Evolutionary conservation across 1,140 invertebrate species (phyloP).

Genomic region (Nylanderia fulva): DNA sequence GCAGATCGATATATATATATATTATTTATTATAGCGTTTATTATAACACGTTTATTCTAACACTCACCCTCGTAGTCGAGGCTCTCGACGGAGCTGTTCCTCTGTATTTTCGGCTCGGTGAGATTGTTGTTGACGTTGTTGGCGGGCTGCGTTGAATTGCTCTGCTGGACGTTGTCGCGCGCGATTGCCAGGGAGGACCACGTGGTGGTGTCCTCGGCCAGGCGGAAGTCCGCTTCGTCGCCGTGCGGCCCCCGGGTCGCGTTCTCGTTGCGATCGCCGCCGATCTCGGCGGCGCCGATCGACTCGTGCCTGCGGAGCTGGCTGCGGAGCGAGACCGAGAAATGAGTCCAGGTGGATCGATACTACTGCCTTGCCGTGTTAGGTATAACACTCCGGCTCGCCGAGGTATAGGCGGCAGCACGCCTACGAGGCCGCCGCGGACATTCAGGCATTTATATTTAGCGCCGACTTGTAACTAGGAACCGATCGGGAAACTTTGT

Average conservation of each 20-base stretch:
- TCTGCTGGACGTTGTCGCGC: slow-evolving; percentile 76
- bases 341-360: slow-evolving; percentile 71
- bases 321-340: slow-evolving; percentile 73
- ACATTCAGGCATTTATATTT: slow-evolving; percentile 56
- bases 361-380: slow-evolving; percentile 61
- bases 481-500: slow-evolving; percentile 28
- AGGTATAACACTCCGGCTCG: slow-evolving; percentile 14
- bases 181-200: slow-evolving; percentile 82
- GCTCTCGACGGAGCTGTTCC: slow-evolving; percentile 83
- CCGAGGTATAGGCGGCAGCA: slow-evolving; percentile 20
- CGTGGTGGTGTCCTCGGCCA: slow-evolving; percentile 81
- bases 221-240: slow-evolving; percentile 77
- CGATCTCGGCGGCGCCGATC: slow-evolving; percentile 73
- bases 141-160: slow-evolving; percentile 32
- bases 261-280: slow-evolving; percentile 77
- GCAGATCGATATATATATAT: too few relatives aligned
- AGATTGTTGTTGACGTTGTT: slow-evolving; percentile 81
- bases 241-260: slow-evolving; percentile 24
- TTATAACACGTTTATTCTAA: too few relatives aligned
- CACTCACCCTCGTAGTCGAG: slow-evolving; percentile 84
- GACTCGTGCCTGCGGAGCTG: slow-evolving; percentile 76
- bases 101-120: slow-evolving; percentile 75
- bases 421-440: background rate
- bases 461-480: slow-evolving; percentile 33
- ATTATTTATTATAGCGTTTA: too few relatives aligned